Percentiles rank a stretch among this genome's conserved stretches.
Conservation (phyloP, 2,888 invertebrate species). For the Drosophila tanythrix region DNA sequence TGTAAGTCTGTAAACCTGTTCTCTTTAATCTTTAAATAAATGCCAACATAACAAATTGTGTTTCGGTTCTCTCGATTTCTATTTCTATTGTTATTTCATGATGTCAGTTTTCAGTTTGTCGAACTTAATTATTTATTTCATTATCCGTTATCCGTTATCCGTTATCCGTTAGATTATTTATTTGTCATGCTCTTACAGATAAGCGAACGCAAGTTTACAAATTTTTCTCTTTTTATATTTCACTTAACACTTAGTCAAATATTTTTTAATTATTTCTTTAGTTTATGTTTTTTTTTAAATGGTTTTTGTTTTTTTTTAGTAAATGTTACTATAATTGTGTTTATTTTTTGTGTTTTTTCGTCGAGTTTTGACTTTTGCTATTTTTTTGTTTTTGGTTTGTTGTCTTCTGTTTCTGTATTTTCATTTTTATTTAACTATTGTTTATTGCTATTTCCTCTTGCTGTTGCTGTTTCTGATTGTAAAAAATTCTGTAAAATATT, state of each 20-base stretch:
- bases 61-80: constrained; percentile 44
- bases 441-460: constrained; percentile 30
- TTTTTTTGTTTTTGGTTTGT: constrained; percentile 56
- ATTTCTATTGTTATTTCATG: constrained; percentile 28
- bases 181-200: constrained; percentile 41
- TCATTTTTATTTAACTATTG: constrained; percentile 55
- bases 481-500: constrained; percentile 79
- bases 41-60: constrained; percentile 70
- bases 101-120: constrained; percentile 9
- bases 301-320: constrained; percentile 36
- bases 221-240: constrained; percentile 54
- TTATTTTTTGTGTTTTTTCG: constrained; percentile 40
- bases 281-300: constrained; percentile 15
- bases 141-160: not conserved
- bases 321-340: constrained; percentile 67
- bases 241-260: constrained; percentile 72
- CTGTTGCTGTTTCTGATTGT: constrained; percentile 50
- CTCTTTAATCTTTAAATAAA: constrained; percentile 47
- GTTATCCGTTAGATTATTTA: constrained; percentile 26
- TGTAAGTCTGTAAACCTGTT: constrained; percentile 27
- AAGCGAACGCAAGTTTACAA: constrained; percentile 71
- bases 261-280: constrained; percentile 40
- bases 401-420: constrained; percentile 44
- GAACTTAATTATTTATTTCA: constrained; percentile 45
- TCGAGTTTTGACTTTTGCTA: constrained; percentile 57